A percentile compares a stretch with the other conserved stretches of the same genome.
phyloP scores from a whole-genome alignment of 2,113 vertebrate genomes.

The Dasypus novemcinctus region DNA sequence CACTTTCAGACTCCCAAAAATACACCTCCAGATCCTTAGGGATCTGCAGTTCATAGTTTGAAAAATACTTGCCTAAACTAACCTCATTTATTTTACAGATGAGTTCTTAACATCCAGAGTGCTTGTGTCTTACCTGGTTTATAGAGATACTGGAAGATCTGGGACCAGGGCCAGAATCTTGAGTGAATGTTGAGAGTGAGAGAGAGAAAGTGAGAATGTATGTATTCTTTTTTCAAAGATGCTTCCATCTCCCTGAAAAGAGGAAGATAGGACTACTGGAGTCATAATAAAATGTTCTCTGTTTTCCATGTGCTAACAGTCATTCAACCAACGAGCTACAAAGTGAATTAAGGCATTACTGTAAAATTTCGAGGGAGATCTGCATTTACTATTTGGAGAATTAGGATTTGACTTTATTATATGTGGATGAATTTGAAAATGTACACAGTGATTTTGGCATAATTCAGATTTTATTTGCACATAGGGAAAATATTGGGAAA shows the following conservation, averaged over 20 bases:
- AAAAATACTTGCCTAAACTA: neutral
- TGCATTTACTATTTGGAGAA: slow-evolving; percentile 17
- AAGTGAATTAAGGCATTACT: slow-evolving; percentile 35
- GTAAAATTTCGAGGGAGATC: neutral
- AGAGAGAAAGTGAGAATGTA: too few species aligned
- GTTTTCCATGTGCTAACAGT: slow-evolving; percentile 29
- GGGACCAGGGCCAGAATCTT: neutral
- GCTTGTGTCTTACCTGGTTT: neutral
- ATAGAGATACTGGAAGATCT: neutral
- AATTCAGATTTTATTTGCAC: slow-evolving; percentile 26
- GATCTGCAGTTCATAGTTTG: neutral
- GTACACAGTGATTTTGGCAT: neutral
- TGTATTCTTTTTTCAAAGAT: neutral
- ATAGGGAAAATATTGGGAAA: neutral
- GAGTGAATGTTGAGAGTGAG: neutral
- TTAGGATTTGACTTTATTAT: slow-evolving; percentile 48
- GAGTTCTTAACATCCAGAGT: neutral
- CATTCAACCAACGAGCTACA: slow-evolving; percentile 33
- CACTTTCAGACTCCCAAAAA: neutral
- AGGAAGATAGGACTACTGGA: slow-evolving; percentile 13
- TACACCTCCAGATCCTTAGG: neutral
- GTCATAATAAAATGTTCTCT: slow-evolving; percentile 30
- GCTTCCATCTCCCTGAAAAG: neutral
- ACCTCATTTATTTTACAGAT: neutral
- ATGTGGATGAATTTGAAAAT: neutral